Base-by-base conservation (phyloP, 2,113 vertebrate genomes). In the Jaculus jaculus region DNA sequence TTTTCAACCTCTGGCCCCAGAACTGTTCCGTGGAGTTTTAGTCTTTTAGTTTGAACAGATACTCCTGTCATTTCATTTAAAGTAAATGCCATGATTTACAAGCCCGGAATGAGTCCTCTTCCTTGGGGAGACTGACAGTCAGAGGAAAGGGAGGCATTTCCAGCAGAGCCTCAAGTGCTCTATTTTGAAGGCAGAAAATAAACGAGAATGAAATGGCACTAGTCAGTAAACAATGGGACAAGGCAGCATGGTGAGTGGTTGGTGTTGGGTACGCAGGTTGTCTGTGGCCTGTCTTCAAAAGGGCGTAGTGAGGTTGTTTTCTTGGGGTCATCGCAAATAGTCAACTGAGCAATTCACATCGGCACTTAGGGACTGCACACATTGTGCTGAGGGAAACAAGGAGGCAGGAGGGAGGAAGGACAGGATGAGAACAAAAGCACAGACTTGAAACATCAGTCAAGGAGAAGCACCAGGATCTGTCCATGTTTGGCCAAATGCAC, bases 131-230 rank as follows among this genome's bases (percentile, higher is more conserved):
- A 37, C 61, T 77, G 28, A 20, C 84, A 30, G 61, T 84, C 90
- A 77, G 79, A 68, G 34, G 84, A 94, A 5, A 61, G 54, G 23
- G 63, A 87, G 75, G 34, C 63, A 92, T 23, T 74, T 96, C 58
- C 60, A 91, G 72, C 79, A 84, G 2, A 95, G 28, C 85, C 66
- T 93, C 94, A 73, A 92, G 80, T 90, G 90, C 95, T 84, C 0
- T 91, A 80, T 94, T 91, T 94, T 95, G 91, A 87, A 95, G 95
- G 89, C 37, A 86, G 82, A 94, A 91, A 93, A 95, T n/a, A 85
- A 95, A 74, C 88, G 94, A 85, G 84, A 95, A 86, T 68, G 85
- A 96, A 94, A 91, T 84, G 83, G 72, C 88, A 93, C 79, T 24
- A 16, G 54, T 86, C 79, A 23, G 60, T 73, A 94, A 93, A 93